Conservation (phyloP, 2,888 invertebrate genomes). For the Tyria jacobaeae region DNA sequence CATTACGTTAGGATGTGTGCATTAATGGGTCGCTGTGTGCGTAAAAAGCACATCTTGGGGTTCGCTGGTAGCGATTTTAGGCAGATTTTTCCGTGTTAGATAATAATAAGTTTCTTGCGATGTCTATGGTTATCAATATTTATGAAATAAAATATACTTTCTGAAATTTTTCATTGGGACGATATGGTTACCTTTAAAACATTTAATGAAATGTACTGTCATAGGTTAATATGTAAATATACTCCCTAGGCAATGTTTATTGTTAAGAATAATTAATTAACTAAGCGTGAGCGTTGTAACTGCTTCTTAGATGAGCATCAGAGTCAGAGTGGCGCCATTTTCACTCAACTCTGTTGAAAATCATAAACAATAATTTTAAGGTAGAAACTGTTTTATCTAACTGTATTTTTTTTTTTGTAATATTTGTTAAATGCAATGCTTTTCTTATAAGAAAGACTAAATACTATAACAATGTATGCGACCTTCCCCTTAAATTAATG, state of each 20-base stretch:
- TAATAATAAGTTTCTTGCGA: conserved; percentile 53
- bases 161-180: neutral
- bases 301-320: neutral
- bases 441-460: too few species aligned
- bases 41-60: conserved; percentile 79
- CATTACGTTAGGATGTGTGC: conserved; percentile 63
- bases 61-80: conserved; percentile 66
- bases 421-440: too few species aligned
- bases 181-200: neutral
- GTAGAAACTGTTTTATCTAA: neutral
- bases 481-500: too few species aligned
- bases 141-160: conserved; percentile 7
- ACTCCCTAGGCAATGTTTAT: too few species aligned
- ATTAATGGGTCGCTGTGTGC: conserved; percentile 61
- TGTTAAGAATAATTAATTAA: neutral
- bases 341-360: neutral
- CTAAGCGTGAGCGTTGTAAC: neutral
- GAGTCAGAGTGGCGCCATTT: conserved; percentile 1
- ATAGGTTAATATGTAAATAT: too few species aligned
- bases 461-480: too few species aligned
- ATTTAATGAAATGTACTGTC: neutral
- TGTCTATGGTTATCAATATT: conserved; percentile 43
- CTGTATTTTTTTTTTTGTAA: too few species aligned
- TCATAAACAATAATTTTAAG: neutral
- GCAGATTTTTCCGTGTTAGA: conserved; percentile 67